Base-by-base conservation (phyloP, 2,888 invertebrate species). In the Agrotis segetum region DNA sequence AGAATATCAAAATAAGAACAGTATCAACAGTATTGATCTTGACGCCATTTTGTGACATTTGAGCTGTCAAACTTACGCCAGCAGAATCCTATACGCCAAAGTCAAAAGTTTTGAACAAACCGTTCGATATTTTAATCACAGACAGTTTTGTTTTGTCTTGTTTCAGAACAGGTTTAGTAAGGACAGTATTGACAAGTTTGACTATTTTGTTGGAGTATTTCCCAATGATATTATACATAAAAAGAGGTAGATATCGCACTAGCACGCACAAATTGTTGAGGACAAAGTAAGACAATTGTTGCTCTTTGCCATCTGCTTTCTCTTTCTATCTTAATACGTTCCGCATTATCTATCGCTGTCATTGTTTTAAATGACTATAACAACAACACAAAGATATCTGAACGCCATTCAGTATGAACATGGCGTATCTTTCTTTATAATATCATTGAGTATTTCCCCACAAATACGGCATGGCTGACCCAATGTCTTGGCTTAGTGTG, bases 41-140 rank as follows among this genome's bases (percentile, higher is more conserved):
- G 47, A 64, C 19, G n/a, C 40, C 40, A 47, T 74, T 24, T 74
- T 63, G 46, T 64, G 40, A 24, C 64, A 7, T 74, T 40, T 34
- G 34, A 40, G 1, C 65, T 55, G 74, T 64, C 65, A 64, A 74
- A 74, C 74, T 29, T 5, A 47, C 47, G 50, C 60, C 21, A 50
- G 29, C 34, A 17, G 24, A 44, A 44, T 50, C 24, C n/a, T 17
- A 14, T 17, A 49, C 19, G 19, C 9, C n/a, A 19, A 21, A 49
- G 34, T 40, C 24, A 53, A 52, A 46, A 46, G 44, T 53, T 73
- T 47, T 19, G 13, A 40, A 46, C 19, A 63, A 47, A 73, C n/a
- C 21, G 34, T 14, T 66, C 14, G 29, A 47, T 46, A 73, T 34
- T 74, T 63, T 53, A 40, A 34, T 40, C 14, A 53, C 24, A 14